Evolutionary conservation across 2,113 vertebrate species (phyloP).

Genomic region (Rhea americana): DNA sequence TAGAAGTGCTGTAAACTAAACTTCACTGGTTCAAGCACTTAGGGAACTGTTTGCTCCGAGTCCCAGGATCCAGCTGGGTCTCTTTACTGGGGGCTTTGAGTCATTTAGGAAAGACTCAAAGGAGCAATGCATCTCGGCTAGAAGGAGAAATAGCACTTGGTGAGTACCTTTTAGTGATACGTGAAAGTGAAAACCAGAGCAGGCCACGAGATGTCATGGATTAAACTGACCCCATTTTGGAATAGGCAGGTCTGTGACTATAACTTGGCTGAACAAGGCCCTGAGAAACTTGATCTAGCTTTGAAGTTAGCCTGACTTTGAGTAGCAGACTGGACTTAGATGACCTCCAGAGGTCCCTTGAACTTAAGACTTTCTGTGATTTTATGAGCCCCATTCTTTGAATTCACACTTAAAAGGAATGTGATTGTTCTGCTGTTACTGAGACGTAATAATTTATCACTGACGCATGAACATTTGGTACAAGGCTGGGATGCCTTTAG

Average conservation of each 20-base stretch:
- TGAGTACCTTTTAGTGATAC: background rate
- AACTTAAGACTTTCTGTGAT: background rate
- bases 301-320: background rate
- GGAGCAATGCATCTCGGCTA: background rate
- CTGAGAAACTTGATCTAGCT: background rate
- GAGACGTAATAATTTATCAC: background rate
- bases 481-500: background rate
- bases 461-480: background rate
- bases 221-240: fast-evolving
- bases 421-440: background rate
- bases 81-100: background rate
- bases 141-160: background rate
- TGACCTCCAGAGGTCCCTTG: background rate
- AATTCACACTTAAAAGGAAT: background rate
- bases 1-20: background rate
- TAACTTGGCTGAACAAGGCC: background rate
- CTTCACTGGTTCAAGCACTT: background rate
- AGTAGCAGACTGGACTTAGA: background rate
- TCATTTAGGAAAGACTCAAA: background rate
- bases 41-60: background rate
- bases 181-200: background rate
- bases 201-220: background rate
- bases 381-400: background rate
- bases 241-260: background rate
- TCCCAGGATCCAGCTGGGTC: background rate